phyloP scores from a whole-genome alignment of 2,797 vertebrate genomes.

The Notamacropus eugenii region DNA sequence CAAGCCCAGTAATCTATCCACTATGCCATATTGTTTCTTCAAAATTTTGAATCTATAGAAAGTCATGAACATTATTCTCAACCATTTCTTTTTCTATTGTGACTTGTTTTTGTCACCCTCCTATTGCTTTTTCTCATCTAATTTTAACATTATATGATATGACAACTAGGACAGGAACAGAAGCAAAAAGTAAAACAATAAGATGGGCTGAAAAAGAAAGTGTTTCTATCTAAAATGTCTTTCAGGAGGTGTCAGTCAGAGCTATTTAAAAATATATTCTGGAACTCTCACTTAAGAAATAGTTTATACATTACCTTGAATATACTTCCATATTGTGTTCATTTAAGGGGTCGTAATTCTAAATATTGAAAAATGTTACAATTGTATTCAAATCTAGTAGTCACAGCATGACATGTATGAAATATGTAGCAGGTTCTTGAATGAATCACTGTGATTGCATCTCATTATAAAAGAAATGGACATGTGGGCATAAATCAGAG shows the following conservation, averaged over 20 bases:
- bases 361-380: not conserved
- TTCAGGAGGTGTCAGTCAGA: not conserved
- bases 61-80: not conserved
- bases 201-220: not conserved
- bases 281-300: not conserved
- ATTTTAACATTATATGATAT: not conserved
- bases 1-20: not conserved
- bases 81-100: not conserved
- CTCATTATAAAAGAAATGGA: constrained; percentile 7
- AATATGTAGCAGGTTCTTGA: not conserved
- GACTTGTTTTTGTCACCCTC: not conserved
- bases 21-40: not conserved
- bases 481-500: not conserved
- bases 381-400: constrained; percentile 4
- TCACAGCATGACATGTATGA: not conserved
- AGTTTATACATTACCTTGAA: not conserved
- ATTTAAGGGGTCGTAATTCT: not conserved
- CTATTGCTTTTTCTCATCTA: not conserved
- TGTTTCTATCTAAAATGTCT: not conserved
- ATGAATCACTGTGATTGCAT: constrained; percentile 3
- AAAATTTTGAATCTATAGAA: not conserved
- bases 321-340: not conserved
- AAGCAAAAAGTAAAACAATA: not conserved
- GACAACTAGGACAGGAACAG: not conserved
- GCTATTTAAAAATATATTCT: not conserved